Evolutionary conservation across 2,888 invertebrate genomes (phyloP).

Genomic region (Himalopsyche kuldschensis): DNA sequence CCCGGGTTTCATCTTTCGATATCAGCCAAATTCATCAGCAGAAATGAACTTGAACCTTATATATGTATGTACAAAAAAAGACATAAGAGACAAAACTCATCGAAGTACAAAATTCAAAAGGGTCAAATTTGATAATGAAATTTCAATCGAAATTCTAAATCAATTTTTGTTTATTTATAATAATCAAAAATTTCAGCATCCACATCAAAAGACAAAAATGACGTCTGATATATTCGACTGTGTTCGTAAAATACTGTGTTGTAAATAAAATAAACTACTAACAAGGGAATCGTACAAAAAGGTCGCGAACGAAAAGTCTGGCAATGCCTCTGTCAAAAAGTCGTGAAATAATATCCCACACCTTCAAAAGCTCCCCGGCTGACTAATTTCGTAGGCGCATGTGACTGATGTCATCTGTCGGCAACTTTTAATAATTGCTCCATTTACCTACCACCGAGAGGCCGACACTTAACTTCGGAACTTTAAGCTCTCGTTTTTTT

Average conservation of each 20-base stretch:
- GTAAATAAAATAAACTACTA: neutral
- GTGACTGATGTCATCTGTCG: constrained; percentile 39
- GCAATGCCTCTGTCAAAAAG: neutral
- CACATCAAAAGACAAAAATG: no score
- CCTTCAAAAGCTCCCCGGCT: neutral
- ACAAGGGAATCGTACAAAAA: neutral
- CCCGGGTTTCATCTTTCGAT: no score
- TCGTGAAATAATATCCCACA: neutral
- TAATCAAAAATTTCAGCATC: no score
- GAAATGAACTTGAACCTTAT: no score
- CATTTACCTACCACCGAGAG: constrained; percentile 30
- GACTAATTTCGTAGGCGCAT: constrained; percentile 33
- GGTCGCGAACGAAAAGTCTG: neutral
- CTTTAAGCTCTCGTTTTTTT: neutral
- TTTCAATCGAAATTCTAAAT: no score
- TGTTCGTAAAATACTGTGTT: no score
- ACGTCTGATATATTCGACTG: neutral
- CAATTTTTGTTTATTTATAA: no score
- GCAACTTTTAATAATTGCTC: constrained; percentile 39
- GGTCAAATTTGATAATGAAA: no score
- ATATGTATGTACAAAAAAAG: no score
- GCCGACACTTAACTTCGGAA: constrained; percentile 22
- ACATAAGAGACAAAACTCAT: no score
- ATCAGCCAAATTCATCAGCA: no score
- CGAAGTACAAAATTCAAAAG: no score